These are phyloP conservation scores for Siniperca knerii DNA, from an alignment of 2,113 vertebrate genomes.

Conservation along the genomic window DNA sequence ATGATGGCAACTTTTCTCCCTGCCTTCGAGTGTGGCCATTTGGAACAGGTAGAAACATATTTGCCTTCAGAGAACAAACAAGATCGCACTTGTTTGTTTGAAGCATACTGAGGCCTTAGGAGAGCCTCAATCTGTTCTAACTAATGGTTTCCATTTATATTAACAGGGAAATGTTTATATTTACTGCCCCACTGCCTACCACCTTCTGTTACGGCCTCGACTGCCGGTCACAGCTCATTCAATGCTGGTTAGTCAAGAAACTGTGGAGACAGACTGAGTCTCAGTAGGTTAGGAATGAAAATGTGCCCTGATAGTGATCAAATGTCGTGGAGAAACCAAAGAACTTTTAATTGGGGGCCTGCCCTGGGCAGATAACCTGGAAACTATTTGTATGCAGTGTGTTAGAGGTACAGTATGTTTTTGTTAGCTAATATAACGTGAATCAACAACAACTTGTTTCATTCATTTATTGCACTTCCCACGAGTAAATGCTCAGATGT, in stretches of 20 bases:
- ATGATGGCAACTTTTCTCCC: too few relatives aligned
- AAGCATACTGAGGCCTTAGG: background rate
- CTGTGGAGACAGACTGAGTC: conserved; percentile 15
- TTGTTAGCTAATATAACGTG: background rate
- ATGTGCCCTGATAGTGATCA: conserved; percentile 43
- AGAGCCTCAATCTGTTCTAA: background rate
- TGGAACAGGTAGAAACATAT: too few relatives aligned
- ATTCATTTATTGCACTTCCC: conserved; percentile 9
- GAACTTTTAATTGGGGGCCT: background rate
- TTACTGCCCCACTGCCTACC: background rate
- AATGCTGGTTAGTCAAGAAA: background rate
- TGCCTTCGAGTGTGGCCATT: too few relatives aligned
- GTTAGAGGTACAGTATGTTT: conserved; percentile 4
- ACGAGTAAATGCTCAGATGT: background rate
- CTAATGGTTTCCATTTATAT: conserved; percentile 5
- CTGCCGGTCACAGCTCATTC: conserved; percentile 13
- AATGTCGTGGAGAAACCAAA: background rate
- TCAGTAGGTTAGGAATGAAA: conserved; percentile 14
- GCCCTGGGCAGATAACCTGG: conserved; percentile 10
- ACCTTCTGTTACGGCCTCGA: background rate
- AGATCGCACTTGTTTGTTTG: background rate
- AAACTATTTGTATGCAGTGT: conserved; percentile 5
- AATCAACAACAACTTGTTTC: conserved; percentile 1
- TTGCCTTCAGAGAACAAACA: too few relatives aligned
- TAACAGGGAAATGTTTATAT: background rate